Conservation (phyloP, 2,888 invertebrate species). For the Bedellia somnulentella region DNA sequence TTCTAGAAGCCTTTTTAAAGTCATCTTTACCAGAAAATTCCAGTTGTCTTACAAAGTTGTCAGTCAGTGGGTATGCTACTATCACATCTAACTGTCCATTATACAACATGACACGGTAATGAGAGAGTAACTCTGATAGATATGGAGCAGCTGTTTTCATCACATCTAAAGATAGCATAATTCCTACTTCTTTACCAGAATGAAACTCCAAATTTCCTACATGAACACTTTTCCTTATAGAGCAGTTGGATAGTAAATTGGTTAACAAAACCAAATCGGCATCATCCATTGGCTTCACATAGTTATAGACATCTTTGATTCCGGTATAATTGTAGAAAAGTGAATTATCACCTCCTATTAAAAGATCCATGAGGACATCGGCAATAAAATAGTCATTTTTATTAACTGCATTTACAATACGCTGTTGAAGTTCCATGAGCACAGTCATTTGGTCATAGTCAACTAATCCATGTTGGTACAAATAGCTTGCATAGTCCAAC, state of each 20-base stretch:
- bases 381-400: slow-evolving; percentile 66
- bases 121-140: slow-evolving; percentile 38
- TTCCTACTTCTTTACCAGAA: slow-evolving; percentile 44
- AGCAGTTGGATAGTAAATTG: slow-evolving; percentile 26
- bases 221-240: slow-evolving; percentile 57
- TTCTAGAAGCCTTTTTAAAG: slow-evolving; percentile 64
- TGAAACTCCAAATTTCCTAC: slow-evolving; percentile 63
- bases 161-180: slow-evolving; percentile 54
- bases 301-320: slow-evolving; percentile 75
- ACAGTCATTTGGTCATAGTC: slow-evolving; percentile 57
- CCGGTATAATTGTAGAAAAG: slow-evolving; percentile 71
- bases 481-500: slow-evolving; percentile 46
- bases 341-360: slow-evolving; percentile 54
- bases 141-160: slow-evolving; percentile 58
- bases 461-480: slow-evolving; percentile 52
- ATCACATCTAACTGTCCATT: slow-evolving; percentile 70
- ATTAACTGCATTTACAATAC: slow-evolving; percentile 60
- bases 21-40: slow-evolving; percentile 64
- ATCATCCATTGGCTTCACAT: slow-evolving; percentile 51
- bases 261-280: slow-evolving; percentile 33
- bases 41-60: slow-evolving; percentile 67
- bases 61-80: slow-evolving; percentile 61
- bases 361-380: slow-evolving; percentile 67
- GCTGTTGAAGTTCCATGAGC: slow-evolving; percentile 62
- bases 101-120: slow-evolving; percentile 62